phyloP scores from a whole-genome alignment of 2,888 invertebrate species.

The Yponomeuta cagnagella region DNA sequence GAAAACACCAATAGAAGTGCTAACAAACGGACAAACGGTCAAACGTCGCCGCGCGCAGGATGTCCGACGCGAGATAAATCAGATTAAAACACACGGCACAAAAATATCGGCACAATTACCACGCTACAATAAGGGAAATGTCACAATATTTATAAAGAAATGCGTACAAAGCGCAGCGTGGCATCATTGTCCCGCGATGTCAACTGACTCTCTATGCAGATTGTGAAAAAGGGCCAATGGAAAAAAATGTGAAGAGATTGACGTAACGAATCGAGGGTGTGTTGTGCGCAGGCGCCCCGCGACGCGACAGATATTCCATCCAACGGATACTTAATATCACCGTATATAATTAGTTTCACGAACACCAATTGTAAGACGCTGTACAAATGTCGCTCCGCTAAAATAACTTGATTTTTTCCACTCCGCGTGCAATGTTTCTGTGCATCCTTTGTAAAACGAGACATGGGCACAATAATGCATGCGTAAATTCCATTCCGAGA shows the following conservation, averaged over 20 bases:
- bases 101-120: constrained; percentile 66
- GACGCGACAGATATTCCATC: constrained; percentile 8
- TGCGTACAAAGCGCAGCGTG: constrained; percentile 64
- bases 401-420: constrained; percentile 26
- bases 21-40: constrained; percentile 67
- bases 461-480: constrained; percentile 26
- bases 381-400: constrained; percentile 19
- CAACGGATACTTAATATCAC: constrained; percentile 55
- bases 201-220: constrained; percentile 71
- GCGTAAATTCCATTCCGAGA: constrained; percentile 22
- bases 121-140: constrained; percentile 67
- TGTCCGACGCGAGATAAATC: constrained; percentile 69
- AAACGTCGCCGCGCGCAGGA: constrained; percentile 50
- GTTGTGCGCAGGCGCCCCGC: constrained; percentile 50
- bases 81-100: constrained; percentile 68
- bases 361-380: constrained; percentile 56
- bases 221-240: constrained; percentile 39
- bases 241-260: constrained; percentile 54
- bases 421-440: constrained; percentile 14
- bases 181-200: constrained; percentile 61
- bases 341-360: constrained; percentile 71
- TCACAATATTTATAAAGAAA: constrained; percentile 76
- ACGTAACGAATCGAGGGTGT: constrained; percentile 67
- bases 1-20: constrained; percentile 62
- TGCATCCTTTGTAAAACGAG: constrained; percentile 14